These are phyloP conservation scores for Oscheius onirici DNA, from an alignment of 2,888 invertebrate genomes.

Conservation along the genomic window DNA sequence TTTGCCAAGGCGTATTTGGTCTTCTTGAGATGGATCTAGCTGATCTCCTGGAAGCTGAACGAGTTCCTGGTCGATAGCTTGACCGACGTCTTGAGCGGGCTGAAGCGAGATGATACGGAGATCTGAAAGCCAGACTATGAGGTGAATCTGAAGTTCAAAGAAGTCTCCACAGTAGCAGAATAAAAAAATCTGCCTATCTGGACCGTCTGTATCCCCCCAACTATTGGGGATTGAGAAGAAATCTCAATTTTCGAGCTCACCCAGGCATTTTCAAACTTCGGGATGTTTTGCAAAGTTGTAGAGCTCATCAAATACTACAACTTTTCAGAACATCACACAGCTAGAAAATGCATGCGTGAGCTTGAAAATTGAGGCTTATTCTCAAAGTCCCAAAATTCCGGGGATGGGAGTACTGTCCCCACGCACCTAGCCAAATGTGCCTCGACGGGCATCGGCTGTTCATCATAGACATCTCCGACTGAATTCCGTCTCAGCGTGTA, in stretches of 20 bases:
- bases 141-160: background rate
- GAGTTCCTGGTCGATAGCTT: background rate
- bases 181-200: background rate
- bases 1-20: background rate
- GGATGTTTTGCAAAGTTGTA: too few relatives aligned
- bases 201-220: too few relatives aligned
- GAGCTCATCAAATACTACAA: too few relatives aligned
- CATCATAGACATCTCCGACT: slow-evolving; percentile 4
- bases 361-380: too few relatives aligned
- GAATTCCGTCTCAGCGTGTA: slow-evolving; percentile 14
- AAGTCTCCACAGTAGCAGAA: too few relatives aligned
- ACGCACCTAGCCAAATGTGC: background rate
- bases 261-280: background rate
- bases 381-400: too few relatives aligned
- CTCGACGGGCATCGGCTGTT: slow-evolving; percentile 11
- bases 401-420: too few relatives aligned
- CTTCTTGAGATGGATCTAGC: background rate
- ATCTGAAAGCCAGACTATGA: background rate
- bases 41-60: background rate
- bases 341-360: too few relatives aligned
- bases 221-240: too few relatives aligned
- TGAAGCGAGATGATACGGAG: slow-evolving; percentile 4
- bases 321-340: too few relatives aligned
- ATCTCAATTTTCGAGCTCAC: too few relatives aligned
- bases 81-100: background rate